Evolutionary conservation across 1,140 invertebrate species (phyloP).

Genomic region (Panagrolaimus sp.): DNA sequence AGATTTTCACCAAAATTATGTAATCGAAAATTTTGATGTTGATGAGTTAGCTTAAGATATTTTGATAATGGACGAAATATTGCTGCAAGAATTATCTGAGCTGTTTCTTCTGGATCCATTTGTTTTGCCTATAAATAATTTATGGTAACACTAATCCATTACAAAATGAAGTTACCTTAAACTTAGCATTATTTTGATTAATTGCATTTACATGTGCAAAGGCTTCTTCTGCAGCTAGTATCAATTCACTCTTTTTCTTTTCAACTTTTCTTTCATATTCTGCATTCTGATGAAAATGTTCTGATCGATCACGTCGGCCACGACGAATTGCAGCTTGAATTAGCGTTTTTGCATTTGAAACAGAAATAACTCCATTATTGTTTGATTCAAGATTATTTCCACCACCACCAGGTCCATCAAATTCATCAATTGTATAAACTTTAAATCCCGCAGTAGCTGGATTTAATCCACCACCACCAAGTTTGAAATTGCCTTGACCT

Average conservation of each 20-base stretch:
- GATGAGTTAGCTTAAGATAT: slow-evolving; percentile 3
- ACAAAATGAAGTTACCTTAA: background rate
- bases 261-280: slow-evolving; percentile 2
- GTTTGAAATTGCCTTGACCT: background rate
- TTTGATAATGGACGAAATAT: background rate
- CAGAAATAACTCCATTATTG: background rate
- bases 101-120: slow-evolving; percentile 6
- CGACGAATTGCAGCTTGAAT: slow-evolving; percentile 8
- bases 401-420: background rate
- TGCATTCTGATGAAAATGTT: background rate
- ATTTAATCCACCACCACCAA: background rate
- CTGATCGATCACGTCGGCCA: background rate
- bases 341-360: background rate
- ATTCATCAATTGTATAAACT: slow-evolving; percentile 6
- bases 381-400: background rate
- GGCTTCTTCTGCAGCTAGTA: background rate
- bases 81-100: background rate
- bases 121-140: background rate
- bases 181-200: background rate
- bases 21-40: background rate
- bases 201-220: slow-evolving; percentile 8
- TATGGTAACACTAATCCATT: too few relatives aligned
- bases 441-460: background rate
- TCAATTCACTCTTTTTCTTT: background rate
- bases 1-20: slow-evolving; percentile 4